Evolutionary conservation across 2,797 vertebrate genomes (phyloP), one percentile per base, ranked within the genome.

Genomic region (Chloroceryle amazona): DNA sequence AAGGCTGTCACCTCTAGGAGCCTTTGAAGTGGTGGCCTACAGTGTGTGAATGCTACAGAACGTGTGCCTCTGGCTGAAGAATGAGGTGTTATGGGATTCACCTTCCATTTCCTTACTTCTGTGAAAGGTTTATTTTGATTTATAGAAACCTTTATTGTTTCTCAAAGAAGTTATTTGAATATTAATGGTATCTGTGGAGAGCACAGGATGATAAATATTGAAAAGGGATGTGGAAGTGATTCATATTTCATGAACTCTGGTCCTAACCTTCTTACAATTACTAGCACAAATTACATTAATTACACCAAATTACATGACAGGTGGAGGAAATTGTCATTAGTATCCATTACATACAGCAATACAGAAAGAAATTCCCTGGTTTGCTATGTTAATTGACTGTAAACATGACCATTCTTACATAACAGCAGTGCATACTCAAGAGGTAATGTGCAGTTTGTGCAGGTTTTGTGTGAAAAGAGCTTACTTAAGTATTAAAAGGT

Each of bases 261-360:
- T 88, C 80, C 49, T 96, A 89, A 92, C 80, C 95, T 95, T 95
- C 87, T 95, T 82, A 81, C 90, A 95, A 94, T 96, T 96, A 92
- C 89, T 61, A 82, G 86, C 89, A 83, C 52, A 94, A 96, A 97
- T 97, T 93, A 81, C 86, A 86, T 95, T 97, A 96, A 97, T 97
- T 97, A 89, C 81, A 92, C 26, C 70, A 94, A 97, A 97, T 97
- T 96, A 72, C 55, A 70, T 67, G 93, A 79, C 72, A 83, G 82
- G 58, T 71, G 67, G 91, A 93, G 94, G 82, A 97, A 97, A 60
- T 96, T 91, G 72, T 96, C 86, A 96, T 94, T 96, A 96, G 87
- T 96, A 96, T 97, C 96, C 93, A 93, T 97, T 96, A 96, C 95
- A 95, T 70, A 51, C 67, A 79, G 71, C 81, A 93, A 95, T 90